These are phyloP conservation scores for Metopia argyrocephala DNA, from an alignment of 2,888 invertebrate species.

Conservation along the genomic window DNA sequence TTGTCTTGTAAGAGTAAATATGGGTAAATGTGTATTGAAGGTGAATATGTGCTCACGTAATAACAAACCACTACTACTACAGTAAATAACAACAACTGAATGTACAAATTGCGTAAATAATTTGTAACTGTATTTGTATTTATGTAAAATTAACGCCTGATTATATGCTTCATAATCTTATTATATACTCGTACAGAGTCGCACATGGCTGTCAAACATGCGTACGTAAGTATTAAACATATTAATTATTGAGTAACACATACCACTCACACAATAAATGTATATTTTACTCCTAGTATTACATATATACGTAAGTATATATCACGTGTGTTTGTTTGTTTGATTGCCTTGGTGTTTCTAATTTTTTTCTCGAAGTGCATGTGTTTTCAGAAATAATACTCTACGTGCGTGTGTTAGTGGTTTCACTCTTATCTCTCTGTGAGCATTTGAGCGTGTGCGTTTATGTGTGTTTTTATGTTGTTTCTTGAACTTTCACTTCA, in stretches of 20 bases:
- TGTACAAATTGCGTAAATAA: neutral
- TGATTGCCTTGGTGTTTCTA: too few relatives aligned
- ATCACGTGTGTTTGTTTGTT: slow-evolving; percentile 13
- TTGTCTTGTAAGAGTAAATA: neutral
- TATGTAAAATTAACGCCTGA: neutral
- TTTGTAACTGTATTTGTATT: neutral
- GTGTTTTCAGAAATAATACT: neutral
- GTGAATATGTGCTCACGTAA: slow-evolving; percentile 17
- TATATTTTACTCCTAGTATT: too few relatives aligned
- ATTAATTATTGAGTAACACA: neutral
- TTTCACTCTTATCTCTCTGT: neutral
- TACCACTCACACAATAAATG: neutral
- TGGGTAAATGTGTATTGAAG: neutral
- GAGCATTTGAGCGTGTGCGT: neutral
- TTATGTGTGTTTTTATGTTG: neutral
- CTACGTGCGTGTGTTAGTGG: neutral
- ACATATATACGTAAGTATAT: too few relatives aligned
- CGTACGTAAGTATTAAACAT: neutral
- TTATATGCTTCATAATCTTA: too few relatives aligned
- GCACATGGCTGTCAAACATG: neutral
- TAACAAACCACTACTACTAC: neutral
- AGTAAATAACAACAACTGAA: slow-evolving; percentile 24
- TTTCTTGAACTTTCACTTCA: slow-evolving; percentile 23
- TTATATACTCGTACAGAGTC: neutral
- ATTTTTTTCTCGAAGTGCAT: neutral